Evolutionary conservation across 92 coral and sea anemone species (phyloP), one percentile per base, ranked within the genome.

Genomic region (Galaxea fascicularis): DNA sequence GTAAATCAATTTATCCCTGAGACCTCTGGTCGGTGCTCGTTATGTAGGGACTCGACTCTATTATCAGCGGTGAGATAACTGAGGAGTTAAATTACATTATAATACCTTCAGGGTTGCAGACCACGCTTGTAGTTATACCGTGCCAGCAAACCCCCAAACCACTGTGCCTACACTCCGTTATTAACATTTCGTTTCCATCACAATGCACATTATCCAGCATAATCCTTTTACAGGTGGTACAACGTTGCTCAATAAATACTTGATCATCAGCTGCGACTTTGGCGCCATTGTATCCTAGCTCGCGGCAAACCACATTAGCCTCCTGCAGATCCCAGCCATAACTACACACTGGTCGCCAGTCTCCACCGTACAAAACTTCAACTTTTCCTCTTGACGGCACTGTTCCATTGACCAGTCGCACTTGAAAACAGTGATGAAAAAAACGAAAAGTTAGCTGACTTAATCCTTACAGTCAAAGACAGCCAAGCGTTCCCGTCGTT

Each of bases 281-380:
- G 9, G 74, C 74, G 20, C 74, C 74, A 1, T 69, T 25, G 29
- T 41, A 69, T 29, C 74, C 74, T 24, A 69, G 54, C 51, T 69
- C 53, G 14, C 8, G 74, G 20, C 70, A 65, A 27, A 65, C 70
- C 1, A 27, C 31, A 0, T 65, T 1, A 0, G 44, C 41, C 17
- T 65, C 70, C 18, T 10, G 39, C 4, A 65, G n/a, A 11, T 65
- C 70, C 70, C 70, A 65, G 6, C 15, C 70, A 27, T 27, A 14
- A 28, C 31, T 35, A 29, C 70, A 65, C 20, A 65, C 20, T 12
- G 70, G 17, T 26, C 70, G 20, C 70, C 70, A 65, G 18, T 10
- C 20, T 65, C 70, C 70, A 1, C 14, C 28, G 39, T 25, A 20
- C 44, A 65, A 13, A 29, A 65, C 70, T 27, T 65, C 70, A 13